phyloP scores from a whole-genome alignment of 2,888 invertebrate genomes.

The Lissocephala sabroskyi region DNA sequence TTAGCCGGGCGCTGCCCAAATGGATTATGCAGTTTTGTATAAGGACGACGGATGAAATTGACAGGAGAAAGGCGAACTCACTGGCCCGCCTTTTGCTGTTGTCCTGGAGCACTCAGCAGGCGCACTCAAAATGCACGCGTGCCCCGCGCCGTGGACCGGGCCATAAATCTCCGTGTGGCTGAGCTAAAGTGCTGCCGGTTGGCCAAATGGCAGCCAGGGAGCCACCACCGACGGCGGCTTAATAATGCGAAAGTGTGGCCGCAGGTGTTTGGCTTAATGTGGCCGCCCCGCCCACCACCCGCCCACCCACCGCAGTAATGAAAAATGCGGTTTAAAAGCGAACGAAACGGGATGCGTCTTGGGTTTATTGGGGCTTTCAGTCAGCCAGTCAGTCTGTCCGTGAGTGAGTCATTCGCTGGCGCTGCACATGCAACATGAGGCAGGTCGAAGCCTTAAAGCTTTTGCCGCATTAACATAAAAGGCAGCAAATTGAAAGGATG shows the following conservation, averaged over 20 bases:
- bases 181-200: conserved; percentile 20
- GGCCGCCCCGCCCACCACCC: no score
- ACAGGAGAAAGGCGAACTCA: conserved; percentile 11
- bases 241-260: conserved; percentile 37
- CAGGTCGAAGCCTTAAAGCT: neutral
- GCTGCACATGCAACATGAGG: neutral
- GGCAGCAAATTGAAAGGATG: neutral
- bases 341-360: no score
- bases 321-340: no score
- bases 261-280: conserved; percentile 36
- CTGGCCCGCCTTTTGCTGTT: neutral
- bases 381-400: no score
- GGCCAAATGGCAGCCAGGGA: conserved; percentile 26
- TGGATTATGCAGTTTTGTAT: conserved; percentile 19
- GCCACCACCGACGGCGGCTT: conserved; percentile 25
- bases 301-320: no score
- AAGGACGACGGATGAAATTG: conserved; percentile 14
- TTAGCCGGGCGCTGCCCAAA: conserved; percentile 42
- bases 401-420: conserved; percentile 4
- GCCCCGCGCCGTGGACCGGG: conserved; percentile 7
- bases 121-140: no score
- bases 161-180: conserved; percentile 45
- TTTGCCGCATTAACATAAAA: no score
- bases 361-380: no score
- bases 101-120: no score